Base-by-base conservation (phyloP, 2,888 invertebrate genomes). In the Acanthococcus lagerstroemiae region DNA sequence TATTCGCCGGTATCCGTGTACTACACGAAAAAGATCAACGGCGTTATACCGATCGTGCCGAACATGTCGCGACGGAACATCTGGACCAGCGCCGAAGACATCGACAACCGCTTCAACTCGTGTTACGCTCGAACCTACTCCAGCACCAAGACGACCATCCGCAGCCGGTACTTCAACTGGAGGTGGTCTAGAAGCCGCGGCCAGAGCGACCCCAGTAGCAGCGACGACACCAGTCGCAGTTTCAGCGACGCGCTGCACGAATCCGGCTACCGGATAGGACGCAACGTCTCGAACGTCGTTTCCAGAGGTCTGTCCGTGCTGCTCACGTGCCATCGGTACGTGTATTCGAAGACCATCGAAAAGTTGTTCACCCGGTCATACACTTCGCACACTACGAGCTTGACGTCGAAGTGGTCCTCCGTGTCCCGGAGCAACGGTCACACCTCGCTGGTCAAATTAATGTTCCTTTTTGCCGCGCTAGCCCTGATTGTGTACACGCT, bases 1-100 rank as follows among this genome's bases (percentile, higher is more conserved):
- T 93, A 93, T 76, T 90, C 91, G 1, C 83, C 82, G 69, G 78
- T 86, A 71, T 91, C 90, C n/a, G 84, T 84, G 71, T 88, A 87
- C 78, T 84, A 90, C 60, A 85, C 87, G 71, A 71, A 71, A 63
- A 75, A 73, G 67, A 71, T 74, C 4, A 73, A 74, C 26, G 74
- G 74, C 22, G 72, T 72, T 1, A 82, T 89, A 66, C 81, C 90
- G 70, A 86, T 87, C 25, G 88, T 90, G 82, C 91, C 91, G 3
- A 92, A 93, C 77, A 91, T 93, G 91, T 90, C 90, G 1, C 84
- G 92, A 3, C 81, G 84, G 67, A 84, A 88, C 9, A 67, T 69
- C 24, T 52, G 54, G 50, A 52, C 24, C 24, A 52, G 37, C 25
- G 17, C 26, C 27, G 52, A 63, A 30, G 15, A 30, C 12, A 1